Percentiles rank a stretch among this genome's conserved stretches.
Conservation (phyloP, 1,140 invertebrate species). For the Bombus sylvicola region DNA sequence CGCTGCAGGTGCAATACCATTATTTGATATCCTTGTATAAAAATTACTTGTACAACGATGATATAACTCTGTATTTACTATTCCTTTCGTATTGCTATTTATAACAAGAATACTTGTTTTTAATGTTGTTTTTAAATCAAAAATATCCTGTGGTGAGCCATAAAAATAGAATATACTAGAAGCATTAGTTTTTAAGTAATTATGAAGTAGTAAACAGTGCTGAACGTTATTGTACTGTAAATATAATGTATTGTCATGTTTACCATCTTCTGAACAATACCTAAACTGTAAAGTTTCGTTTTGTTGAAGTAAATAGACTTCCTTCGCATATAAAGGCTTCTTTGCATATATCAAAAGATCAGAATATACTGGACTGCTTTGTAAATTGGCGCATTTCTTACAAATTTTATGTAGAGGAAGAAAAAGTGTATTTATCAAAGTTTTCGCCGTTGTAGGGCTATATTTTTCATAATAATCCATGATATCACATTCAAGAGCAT, state of each 20-base stretch:
- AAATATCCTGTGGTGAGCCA: constrained; percentile 43
- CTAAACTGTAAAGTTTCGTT: constrained; percentile 65
- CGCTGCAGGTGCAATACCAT: constrained; percentile 53
- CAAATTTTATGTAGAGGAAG: constrained; percentile 61
- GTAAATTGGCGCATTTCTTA: constrained; percentile 47
- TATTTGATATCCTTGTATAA: constrained; percentile 68
- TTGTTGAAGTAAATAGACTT: constrained; percentile 66
- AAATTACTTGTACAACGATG: constrained; percentile 61
- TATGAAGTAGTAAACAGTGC: constrained; percentile 74
- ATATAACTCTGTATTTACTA: constrained; percentile 62
- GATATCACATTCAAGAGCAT: constrained; percentile 54
- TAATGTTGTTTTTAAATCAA: constrained; percentile 61
- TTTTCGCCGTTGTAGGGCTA: constrained; percentile 57
- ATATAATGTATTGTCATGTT: constrained; percentile 8
- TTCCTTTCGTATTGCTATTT: neutral
- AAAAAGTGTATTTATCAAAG: constrained; percentile 57
- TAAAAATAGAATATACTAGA: constrained; percentile 73
- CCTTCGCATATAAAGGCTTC: constrained; percentile 61
- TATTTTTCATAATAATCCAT: constrained; percentile 67
- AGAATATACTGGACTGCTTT: constrained; percentile 74
- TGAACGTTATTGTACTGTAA: constrained; percentile 39
- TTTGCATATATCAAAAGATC: constrained; percentile 74
- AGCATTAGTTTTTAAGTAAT: constrained; percentile 65
- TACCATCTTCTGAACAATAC: constrained; percentile 12
- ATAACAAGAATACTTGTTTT: constrained; percentile 63